Base-by-base conservation (phyloP, 2,113 vertebrate genomes). In the Thomomys bottae region DNA sequence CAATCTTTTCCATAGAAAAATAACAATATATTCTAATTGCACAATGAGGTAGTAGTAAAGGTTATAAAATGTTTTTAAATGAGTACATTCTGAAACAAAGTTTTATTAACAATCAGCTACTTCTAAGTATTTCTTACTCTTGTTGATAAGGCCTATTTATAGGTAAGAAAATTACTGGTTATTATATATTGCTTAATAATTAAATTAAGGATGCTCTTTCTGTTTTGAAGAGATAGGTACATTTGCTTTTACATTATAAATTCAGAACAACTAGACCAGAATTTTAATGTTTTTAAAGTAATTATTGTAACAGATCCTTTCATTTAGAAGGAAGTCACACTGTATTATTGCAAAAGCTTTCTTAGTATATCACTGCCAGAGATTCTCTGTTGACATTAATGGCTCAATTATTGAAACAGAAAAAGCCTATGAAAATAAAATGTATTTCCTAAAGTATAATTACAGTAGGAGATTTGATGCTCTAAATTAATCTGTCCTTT, bases 261-360 rank as follows among this genome's bases (percentile, higher is more conserved):
- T 94, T 93, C 88, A 97, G 77, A 80, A 93, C 57, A 94, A 95
- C 75, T 68, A 96, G 90, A 96, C 92, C 89, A 96, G 82, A 97
- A 96, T 94, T 96, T 94, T 95, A 90, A 88, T 93, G 94, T 95
- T 96, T 96, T 97, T 97, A 96, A 87, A 92, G 89, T 94, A 96
- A 91, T 96, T 97, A 96, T 95, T 94, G 59, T 91, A 97, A 97
- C 94, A 94, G 93, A 96, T 95, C 78, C 89, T 97, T 97, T 97
- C 90, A 96, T 96, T 94, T 96, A 95, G 96, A 97, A 97, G 95
- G 85, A 95, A 97, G 95, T 97, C 94, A 97, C 95, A 98, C 94
- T 96, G 89, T 96, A 85, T 91, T 94, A 94, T 94, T 96, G 91
- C 79, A 95, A 97, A 97, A 90, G 92, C 86, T 73, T 88, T 94